Percentiles rank a stretch among this genome's conserved stretches.
These are phyloP conservation scores for Channa striata DNA, from an alignment of 2,797 vertebrate genomes.

Conservation along the genomic window DNA sequence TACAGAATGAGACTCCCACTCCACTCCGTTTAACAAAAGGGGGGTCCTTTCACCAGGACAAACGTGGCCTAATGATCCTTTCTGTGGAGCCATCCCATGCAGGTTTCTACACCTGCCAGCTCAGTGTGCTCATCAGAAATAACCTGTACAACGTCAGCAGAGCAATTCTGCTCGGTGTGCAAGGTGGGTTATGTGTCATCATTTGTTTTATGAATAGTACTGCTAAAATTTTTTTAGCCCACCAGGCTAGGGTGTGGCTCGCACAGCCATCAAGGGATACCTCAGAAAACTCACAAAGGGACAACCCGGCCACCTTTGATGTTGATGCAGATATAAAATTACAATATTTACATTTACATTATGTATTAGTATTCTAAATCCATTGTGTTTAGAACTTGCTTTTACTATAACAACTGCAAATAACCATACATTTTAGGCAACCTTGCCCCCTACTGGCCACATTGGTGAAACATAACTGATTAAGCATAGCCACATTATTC, in stretches of 20 bases:
- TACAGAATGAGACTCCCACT: slow-evolving; percentile 59
- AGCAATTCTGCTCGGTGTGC: slow-evolving; percentile 75
- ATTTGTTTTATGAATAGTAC: no score
- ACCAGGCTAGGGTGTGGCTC: no score
- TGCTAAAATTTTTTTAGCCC: no score
- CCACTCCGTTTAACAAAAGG: slow-evolving; percentile 14
- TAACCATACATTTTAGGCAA: background rate
- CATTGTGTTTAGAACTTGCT: no score
- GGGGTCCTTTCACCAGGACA: slow-evolving; percentile 45
- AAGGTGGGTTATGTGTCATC: slow-evolving; percentile 75
- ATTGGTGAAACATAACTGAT: slow-evolving; percentile 2
- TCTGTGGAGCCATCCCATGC: slow-evolving; percentile 76
- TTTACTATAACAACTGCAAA: no score
- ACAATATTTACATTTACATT: no score
- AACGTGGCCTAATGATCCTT: slow-evolving; percentile 71
- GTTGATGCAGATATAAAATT: no score
- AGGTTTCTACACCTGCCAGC: slow-evolving; percentile 88
- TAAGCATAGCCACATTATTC: background rate
- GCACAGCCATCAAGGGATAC: no score
- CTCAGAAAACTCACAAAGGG: no score
- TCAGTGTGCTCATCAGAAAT: slow-evolving; percentile 75
- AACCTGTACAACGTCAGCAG: slow-evolving; percentile 85
- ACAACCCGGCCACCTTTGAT: no score
- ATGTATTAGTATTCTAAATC: no score
- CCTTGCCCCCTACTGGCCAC: slow-evolving; percentile 50